Evolutionary conservation across 2,888 invertebrate genomes (phyloP).

Genomic region (Andrena flavipes): DNA sequence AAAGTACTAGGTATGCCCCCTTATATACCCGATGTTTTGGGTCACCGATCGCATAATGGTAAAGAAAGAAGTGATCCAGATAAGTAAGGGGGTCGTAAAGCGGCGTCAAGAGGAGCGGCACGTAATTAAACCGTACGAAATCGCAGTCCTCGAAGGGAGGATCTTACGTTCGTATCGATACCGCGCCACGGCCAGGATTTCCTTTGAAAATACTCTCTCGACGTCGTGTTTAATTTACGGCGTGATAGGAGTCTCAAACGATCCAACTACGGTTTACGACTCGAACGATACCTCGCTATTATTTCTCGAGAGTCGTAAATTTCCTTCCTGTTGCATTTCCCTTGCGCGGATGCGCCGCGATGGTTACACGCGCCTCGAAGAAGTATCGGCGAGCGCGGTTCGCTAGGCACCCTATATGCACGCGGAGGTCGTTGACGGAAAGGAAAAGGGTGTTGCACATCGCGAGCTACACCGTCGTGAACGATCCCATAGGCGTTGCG

Average conservation of each 20-base stretch:
- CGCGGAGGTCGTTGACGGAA: slow-evolving; percentile 56
- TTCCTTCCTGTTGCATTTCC: slow-evolving; percentile 61
- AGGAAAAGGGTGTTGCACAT: slow-evolving; percentile 45
- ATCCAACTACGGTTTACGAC: slow-evolving; percentile 64
- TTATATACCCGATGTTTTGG: neutral
- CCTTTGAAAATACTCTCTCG: slow-evolving; percentile 45
- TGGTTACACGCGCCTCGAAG: slow-evolving; percentile 45
- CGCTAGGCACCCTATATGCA: slow-evolving; percentile 50
- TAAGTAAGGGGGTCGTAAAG: slow-evolving; percentile 15
- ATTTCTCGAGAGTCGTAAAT: slow-evolving; percentile 64
- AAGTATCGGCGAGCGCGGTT: slow-evolving; percentile 44
- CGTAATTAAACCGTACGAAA: slow-evolving; percentile 41
- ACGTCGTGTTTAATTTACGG: slow-evolving; percentile 61
- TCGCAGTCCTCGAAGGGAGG: neutral
- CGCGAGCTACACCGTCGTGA: slow-evolving; percentile 13
- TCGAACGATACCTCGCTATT: slow-evolving; percentile 59
- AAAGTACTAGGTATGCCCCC: neutral
- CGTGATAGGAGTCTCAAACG: slow-evolving; percentile 57
- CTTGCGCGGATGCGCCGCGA: slow-evolving; percentile 46
- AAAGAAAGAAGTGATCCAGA: neutral
- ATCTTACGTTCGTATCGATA: slow-evolving; percentile 27
- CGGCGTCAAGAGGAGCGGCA: neutral
- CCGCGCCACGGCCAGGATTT: slow-evolving; percentile 28
- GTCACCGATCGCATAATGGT: neutral
- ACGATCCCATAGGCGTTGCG: slow-evolving; percentile 30